Evolutionary conservation across 2,888 invertebrate genomes (phyloP).

Genomic region (Amblyjoppa proteus): DNA sequence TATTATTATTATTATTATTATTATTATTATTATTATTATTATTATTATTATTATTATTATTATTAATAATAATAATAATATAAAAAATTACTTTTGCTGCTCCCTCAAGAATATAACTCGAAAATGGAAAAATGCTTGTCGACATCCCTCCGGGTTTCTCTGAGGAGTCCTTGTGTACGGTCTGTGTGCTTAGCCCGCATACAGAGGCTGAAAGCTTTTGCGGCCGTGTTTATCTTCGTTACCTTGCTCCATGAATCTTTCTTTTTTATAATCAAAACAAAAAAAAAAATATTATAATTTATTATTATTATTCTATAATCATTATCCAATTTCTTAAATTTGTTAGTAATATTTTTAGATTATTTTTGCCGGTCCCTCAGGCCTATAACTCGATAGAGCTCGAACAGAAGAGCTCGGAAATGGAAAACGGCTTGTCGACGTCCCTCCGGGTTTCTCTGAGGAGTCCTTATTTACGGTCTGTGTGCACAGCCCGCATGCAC

Average conservation of each 20-base stretch:
- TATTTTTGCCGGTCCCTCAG: background rate
- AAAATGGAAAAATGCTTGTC: slow-evolving; percentile 43
- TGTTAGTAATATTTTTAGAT: too few species aligned
- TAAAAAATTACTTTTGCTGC: too few species aligned
- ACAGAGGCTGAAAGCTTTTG: slow-evolving; percentile 31
- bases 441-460: slow-evolving; percentile 30
- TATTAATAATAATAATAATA: too few species aligned
- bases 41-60: too few species aligned
- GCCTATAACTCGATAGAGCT: background rate
- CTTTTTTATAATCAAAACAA: too few species aligned
- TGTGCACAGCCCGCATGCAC: background rate
- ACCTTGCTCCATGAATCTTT: background rate
- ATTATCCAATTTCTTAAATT: too few species aligned
- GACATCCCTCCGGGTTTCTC: slow-evolving; percentile 34
- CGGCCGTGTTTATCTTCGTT: slow-evolving; percentile 14
- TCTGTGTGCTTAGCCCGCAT: background rate
- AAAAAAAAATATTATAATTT: too few species aligned
- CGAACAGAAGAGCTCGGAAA: background rate
- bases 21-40: too few species aligned
- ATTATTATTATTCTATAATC: too few species aligned
- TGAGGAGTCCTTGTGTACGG: slow-evolving; percentile 23
- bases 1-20: too few species aligned
- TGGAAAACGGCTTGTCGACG: slow-evolving; percentile 39
- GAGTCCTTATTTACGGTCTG: slow-evolving; percentile 23
- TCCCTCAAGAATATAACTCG: background rate